Conservation (phyloP, 2,113 vertebrate species). For the Propithecus coquereli region DNA sequence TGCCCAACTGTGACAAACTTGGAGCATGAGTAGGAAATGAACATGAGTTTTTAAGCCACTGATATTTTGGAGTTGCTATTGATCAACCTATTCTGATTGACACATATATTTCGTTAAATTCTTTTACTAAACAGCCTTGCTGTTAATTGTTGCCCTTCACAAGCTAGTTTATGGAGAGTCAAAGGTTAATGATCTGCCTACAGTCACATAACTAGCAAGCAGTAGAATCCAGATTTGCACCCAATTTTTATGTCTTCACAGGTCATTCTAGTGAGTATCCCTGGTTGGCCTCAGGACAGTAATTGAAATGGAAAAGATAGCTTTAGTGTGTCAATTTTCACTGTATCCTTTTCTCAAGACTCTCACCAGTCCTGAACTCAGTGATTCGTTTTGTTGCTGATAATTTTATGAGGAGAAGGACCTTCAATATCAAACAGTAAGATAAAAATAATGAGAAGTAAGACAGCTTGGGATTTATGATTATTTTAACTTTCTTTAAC, state of each 20-base stretch:
- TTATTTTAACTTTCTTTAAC: conserved; percentile 35
- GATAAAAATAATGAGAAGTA: conserved; percentile 41
- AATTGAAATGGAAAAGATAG: neutral
- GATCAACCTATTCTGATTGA: neutral
- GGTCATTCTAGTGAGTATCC: neutral
- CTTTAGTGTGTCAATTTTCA: neutral
- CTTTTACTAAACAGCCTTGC: neutral
- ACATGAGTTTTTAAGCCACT: neutral
- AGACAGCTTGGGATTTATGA: neutral
- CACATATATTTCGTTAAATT: neutral
- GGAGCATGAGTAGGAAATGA: neutral
- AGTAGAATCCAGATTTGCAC: neutral
- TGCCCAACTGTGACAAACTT: neutral
- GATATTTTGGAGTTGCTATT: neutral
- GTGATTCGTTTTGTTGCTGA: conserved; percentile 17
- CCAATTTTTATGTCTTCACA: neutral
- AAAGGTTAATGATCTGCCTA: neutral
- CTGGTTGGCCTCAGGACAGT: neutral
- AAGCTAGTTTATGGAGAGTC: neutral
- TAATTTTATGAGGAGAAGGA: conserved; percentile 42
- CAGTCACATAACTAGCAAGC: neutral
- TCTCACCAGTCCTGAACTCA: neutral
- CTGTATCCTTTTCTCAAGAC: neutral
- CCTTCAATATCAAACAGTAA: neutral
- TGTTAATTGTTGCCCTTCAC: neutral